Conservation (phyloP, 2,888 invertebrate genomes). For the Orthonychiurus folsomi region DNA sequence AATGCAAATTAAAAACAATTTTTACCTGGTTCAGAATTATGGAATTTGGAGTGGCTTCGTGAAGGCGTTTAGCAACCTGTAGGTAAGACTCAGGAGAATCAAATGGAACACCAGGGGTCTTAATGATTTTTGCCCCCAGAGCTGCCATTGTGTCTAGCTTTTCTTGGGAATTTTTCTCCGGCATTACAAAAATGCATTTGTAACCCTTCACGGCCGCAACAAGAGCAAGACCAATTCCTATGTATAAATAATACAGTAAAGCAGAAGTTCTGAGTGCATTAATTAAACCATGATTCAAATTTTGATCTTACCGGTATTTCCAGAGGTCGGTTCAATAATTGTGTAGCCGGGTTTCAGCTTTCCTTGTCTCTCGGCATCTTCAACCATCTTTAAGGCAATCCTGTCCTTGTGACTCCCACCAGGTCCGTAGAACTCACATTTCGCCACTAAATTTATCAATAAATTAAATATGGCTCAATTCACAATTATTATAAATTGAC, state of each 20-base stretch:
- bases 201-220: constrained; percentile 55
- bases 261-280: neutral
- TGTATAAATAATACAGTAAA: constrained; percentile 8
- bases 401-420: constrained; percentile 95
- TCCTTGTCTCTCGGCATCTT: constrained; percentile 43
- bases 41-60: constrained; percentile 50
- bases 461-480: no score
- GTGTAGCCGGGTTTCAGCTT: constrained; percentile 50
- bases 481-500: constrained; percentile 45
- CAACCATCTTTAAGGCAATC: constrained; percentile 58
- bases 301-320: constrained; percentile 47
- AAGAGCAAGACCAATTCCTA: constrained; percentile 70
- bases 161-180: constrained; percentile 55
- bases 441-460: constrained; percentile 85
- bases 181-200: constrained; percentile 55
- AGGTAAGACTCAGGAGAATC: constrained; percentile 48
- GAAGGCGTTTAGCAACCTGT: constrained; percentile 50
- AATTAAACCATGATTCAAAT: constrained; percentile 5
- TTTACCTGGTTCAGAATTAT: constrained; percentile 53
- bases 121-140: constrained; percentile 53
- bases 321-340: constrained; percentile 53
- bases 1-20: no score
- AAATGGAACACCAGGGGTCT: constrained; percentile 50
- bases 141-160: constrained; percentile 53
- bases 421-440: constrained; percentile 95